Evolutionary conservation across 2,797 vertebrate genomes (phyloP), one percentile per base, ranked within the genome.

Genomic region (Acrossocheilus fasciatus): DNA sequence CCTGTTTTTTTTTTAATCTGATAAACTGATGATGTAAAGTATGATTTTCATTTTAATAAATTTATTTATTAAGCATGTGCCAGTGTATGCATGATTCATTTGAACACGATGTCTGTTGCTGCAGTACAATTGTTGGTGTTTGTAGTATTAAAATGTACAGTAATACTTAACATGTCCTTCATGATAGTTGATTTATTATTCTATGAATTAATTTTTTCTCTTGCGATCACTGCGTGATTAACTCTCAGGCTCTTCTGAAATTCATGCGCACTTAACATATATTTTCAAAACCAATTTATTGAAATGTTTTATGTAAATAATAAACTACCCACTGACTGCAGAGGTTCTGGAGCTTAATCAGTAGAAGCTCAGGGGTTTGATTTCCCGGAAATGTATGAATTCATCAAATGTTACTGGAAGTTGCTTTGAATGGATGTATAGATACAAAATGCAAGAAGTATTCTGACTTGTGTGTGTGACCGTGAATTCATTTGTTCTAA

Each of bases 41-140:
- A 43, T 69, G 76, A 17, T 72, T 86, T 86, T 72, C 8, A 62
- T 80, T 80, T 72, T 39, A 86, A 86, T 86, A 86, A 80, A 86
- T 39, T 0, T 77, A 86, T 86, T 80, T 86, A 86, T 86, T 73
- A 81, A 59, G 64, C 74, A n/a, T 68, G 26, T 69, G n/a, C 5
- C 45, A 39, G 73, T 41, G 41, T 69, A 52, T 84, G 20, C 34
- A 2, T 54, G 18, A 68, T 77, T 84, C 2, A 14, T 54, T 5
- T 69, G 8, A 57, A 78, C 14, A 7, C 1, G 2, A 41, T 17
- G 76, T 1, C 11, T 54, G 34, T 57, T 15, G 2, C 17, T 54
- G 26, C 11, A 69, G 8, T 17, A 11, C 36, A 39, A 5, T 39
- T 41, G 6, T 6, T 41, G 39, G 39, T 6, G 47, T 47, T 47